Conservation (phyloP, 2,797 vertebrate species). For the Eulemur albifrons region DNA sequence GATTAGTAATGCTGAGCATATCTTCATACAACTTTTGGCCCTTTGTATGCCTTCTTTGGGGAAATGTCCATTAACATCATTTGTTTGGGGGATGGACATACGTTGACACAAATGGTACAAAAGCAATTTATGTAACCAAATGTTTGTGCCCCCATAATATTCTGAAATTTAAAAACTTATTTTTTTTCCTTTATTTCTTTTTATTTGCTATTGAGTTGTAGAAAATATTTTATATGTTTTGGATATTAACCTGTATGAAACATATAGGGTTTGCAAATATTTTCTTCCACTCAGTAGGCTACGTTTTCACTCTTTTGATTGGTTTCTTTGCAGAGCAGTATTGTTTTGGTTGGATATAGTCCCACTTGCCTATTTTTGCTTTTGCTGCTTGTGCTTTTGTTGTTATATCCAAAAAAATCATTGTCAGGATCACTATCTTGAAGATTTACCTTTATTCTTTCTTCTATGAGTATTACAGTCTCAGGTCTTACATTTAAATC, state of each 20-base stretch:
- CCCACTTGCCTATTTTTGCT: background rate
- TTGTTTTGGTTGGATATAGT: background rate
- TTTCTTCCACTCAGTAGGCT: background rate
- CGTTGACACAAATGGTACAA: no score
- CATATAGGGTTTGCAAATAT: background rate
- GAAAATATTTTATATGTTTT: background rate
- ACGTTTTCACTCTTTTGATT: background rate
- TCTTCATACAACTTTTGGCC: background rate
- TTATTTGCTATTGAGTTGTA: background rate
- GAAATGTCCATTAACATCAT: background rate
- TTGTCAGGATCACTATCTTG: background rate
- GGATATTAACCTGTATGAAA: background rate
- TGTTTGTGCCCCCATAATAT: no score
- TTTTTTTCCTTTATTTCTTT: no score
- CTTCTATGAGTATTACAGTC: background rate
- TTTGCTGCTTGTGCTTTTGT: background rate
- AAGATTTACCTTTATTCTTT: background rate
- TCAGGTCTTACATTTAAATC: background rate
- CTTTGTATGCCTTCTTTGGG: background rate
- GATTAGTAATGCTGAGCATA: background rate
- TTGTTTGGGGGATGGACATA: no score
- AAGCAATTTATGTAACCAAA: no score
- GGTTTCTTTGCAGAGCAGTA: background rate
- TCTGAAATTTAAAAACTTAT: no score
- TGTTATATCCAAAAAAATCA: background rate